Percentiles rank a stretch among this genome's conserved stretches.
Conservation (phyloP, 2,797 vertebrate genomes). For the Telmatherina bonti region DNA sequence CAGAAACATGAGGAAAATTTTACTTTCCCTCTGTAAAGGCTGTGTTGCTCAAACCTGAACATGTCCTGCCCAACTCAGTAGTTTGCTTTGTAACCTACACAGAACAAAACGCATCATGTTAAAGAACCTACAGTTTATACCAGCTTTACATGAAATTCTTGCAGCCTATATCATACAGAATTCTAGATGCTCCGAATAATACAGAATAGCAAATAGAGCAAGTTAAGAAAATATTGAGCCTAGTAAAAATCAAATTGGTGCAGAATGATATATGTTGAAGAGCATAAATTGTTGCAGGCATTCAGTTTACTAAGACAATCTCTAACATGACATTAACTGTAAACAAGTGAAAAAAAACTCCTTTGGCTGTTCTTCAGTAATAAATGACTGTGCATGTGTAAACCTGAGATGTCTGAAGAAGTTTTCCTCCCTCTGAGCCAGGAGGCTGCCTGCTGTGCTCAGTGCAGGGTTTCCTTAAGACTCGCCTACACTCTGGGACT, state of each 20-base stretch:
- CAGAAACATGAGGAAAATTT: background rate
- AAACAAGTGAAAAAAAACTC: conserved; percentile 53
- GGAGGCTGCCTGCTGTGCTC: conserved; percentile 77
- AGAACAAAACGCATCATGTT: conserved; percentile 34
- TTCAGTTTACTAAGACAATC: conserved; percentile 24
- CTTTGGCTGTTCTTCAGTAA: conserved; percentile 45
- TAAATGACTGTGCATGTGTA: conserved; percentile 29
- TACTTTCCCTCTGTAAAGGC: conserved; percentile 85
- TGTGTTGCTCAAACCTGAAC: conserved; percentile 65
- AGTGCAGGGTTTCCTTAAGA: conserved; percentile 71
- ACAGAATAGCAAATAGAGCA: conserved; percentile 11
- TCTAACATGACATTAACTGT: conserved; percentile 25
- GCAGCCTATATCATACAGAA: background rate
- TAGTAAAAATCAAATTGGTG: background rate
- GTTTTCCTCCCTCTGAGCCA: conserved; percentile 67
- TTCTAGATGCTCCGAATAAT: background rate
- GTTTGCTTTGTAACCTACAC: conserved; percentile 68
- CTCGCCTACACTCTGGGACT: conserved; percentile 64
- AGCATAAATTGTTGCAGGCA: background rate
- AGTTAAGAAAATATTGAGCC: conserved; percentile 13
- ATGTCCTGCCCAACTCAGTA: conserved; percentile 64
- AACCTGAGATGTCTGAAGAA: conserved; percentile 63
- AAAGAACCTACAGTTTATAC: background rate
- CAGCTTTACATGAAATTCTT: background rate
- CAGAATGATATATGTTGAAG: background rate